Evolutionary conservation across 2,888 invertebrate species (phyloP), one percentile per base, ranked within the genome.

Genomic region (Julus scanicus): DNA sequence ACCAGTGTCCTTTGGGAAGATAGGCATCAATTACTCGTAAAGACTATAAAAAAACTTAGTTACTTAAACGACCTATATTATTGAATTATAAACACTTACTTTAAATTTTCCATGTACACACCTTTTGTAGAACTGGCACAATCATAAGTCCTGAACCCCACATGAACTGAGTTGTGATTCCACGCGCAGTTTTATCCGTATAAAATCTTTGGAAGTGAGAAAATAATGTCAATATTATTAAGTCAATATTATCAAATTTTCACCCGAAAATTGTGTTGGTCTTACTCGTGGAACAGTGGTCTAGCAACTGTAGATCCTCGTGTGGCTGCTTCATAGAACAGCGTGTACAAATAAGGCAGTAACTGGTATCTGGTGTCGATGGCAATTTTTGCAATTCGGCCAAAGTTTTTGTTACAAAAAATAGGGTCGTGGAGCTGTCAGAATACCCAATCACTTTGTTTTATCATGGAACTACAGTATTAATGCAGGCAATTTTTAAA

Each of bases 311-410:
- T 89, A 11, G 89, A 89, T 6, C 91, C 91, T 48, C 89, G 85
- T 11, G 87, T 89, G 63, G 90, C 89, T 11, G 90, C 89, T n/a
- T 89, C 57, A 89, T 90, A 89, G 87, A 91, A 90, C 84, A 91
- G 84, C 13, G 90, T 91, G 84, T 91, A 91, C 86, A 91, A 89
- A 88, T 90, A 90, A 37, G 91, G 91, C 85, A 91, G 87, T 15
- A 91, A 87, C 63, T 89, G 88, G 86, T 90, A 90, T 84, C 90
- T 89, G 40, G 89, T 89, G 48, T 89, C 88, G 63, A 90, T 88
- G 11, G 90, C 90, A 53, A 88, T 89, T 29, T 89, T 89, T 44
- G 89, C 89, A 15, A 86, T 89, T 89, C 89, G 88, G 15, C 89
- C 88, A 84, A 90, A 89, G 48, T 89, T 89, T 87, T 89, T 88